A percentile compares a stretch with the other conserved stretches of the same genome.
Conservation (phyloP, 2,888 invertebrate species). For the Platycheirus rosarum region DNA sequence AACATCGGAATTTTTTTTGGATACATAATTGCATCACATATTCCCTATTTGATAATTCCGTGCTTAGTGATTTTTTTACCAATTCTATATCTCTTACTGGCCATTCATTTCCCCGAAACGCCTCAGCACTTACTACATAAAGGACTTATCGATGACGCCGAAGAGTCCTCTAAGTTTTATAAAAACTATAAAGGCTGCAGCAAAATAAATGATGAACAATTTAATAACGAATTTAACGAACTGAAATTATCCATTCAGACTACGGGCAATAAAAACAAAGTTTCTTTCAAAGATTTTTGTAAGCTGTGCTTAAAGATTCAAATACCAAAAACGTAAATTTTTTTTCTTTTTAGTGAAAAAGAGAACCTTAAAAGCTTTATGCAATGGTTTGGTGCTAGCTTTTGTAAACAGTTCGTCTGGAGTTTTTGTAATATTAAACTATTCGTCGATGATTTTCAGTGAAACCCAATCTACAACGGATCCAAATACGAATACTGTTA, state of each 20-base stretch:
- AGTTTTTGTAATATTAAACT: slow-evolving; percentile 80
- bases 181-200: slow-evolving; percentile 75
- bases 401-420: slow-evolving; percentile 79
- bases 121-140: slow-evolving; percentile 77
- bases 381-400: slow-evolving; percentile 76
- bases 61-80: slow-evolving; percentile 78
- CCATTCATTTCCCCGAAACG: slow-evolving; percentile 79
- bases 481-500: slow-evolving; percentile 79
- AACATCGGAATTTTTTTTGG: slow-evolving; percentile 79
- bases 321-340: too few species aligned
- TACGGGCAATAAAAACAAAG: slow-evolving; percentile 53
- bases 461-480: slow-evolving; percentile 78
- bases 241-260: slow-evolving; percentile 75
- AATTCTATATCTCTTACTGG: slow-evolving; percentile 76
- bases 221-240: slow-evolving; percentile 76
- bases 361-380: slow-evolving; percentile 77
- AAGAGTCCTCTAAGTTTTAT: slow-evolving; percentile 78
- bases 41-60: slow-evolving; percentile 79
- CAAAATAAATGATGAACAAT: slow-evolving; percentile 76
- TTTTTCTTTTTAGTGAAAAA: slow-evolving; percentile 77
- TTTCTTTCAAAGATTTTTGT: slow-evolving; percentile 78
- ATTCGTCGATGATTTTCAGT: slow-evolving; percentile 80
- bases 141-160: slow-evolving; percentile 76
- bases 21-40: slow-evolving; percentile 78
- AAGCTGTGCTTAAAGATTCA: slow-evolving; percentile 60